Percentiles rank a stretch among this genome's conserved stretches.
Conservation (phyloP, 1,140 invertebrate genomes). For the Arion vulgaris region DNA sequence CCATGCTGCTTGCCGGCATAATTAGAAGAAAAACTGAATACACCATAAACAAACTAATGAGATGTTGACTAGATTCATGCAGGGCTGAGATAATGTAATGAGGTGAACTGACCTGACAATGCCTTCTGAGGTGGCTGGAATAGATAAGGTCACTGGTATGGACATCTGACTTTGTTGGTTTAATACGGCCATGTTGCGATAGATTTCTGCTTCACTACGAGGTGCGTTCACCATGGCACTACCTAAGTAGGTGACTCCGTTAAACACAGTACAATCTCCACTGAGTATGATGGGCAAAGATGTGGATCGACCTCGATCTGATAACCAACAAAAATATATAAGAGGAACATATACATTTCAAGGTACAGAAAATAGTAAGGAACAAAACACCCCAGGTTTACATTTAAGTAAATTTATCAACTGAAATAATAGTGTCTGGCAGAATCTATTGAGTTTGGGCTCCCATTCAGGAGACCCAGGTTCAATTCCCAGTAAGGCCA, state of each 20-base stretch:
- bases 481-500: no score
- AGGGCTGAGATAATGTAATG: no score
- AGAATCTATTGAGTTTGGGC: no score
- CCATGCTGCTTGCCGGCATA: no score
- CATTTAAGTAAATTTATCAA: no score
- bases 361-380: not conserved
- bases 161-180: conserved; percentile 84
- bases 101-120: conserved; percentile 72
- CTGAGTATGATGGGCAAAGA: conserved; percentile 58
- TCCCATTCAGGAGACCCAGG: no score
- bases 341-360: not conserved
- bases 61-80: no score
- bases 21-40: no score
- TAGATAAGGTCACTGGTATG: conserved; percentile 85
- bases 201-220: conserved; percentile 94
- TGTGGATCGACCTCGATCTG: conserved; percentile 54
- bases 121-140: conserved; percentile 88
- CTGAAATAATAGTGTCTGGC: no score
- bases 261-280: conserved; percentile 79
- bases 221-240: conserved; percentile 93
- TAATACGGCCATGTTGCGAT: conserved; percentile 92
- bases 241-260: conserved; percentile 94
- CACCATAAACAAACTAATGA: no score
- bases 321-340: not conserved
- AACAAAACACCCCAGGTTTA: no score